Percentiles rank a stretch among this genome's conserved stretches.
Evolutionary conservation across 2,113 vertebrate genomes (phyloP).

Genomic region (Charina bottae): DNA sequence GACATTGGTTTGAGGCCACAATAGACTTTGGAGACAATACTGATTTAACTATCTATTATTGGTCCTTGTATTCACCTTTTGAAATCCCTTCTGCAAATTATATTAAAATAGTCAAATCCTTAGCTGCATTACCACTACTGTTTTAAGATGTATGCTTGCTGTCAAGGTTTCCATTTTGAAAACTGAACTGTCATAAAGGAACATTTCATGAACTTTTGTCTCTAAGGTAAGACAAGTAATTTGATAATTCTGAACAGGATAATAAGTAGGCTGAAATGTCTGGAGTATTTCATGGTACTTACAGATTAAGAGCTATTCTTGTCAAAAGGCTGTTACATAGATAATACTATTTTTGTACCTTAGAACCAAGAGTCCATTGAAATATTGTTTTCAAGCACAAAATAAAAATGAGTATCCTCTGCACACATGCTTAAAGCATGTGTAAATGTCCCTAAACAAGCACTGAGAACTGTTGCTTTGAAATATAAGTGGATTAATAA

Average conservation of each 20-base stretch:
- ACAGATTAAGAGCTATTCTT: conserved; percentile 20
- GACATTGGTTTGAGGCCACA: neutral
- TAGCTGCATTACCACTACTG: neutral
- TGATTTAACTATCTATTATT: neutral
- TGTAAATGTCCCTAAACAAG: neutral
- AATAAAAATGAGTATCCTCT: neutral
- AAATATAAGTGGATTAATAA: neutral
- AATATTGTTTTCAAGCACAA: conserved; percentile 8
- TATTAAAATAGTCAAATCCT: neutral
- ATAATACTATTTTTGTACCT: conserved; percentile 10
- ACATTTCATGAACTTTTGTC: conserved; percentile 29
- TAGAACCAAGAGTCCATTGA: conserved; percentile 6
- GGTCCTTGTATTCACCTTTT: neutral
- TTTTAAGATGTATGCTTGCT: neutral
- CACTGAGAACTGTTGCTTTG: neutral
- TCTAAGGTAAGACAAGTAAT: conserved; percentile 27
- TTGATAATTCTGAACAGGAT: conserved; percentile 29
- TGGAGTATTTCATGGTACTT: conserved; percentile 6
- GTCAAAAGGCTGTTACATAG: neutral
- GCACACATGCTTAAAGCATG: neutral
- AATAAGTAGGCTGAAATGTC: conserved; percentile 22
- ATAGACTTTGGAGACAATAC: neutral
- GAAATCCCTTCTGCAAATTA: neutral
- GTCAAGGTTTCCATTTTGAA: conserved; percentile 17
- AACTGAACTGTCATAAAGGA: conserved; percentile 24